Conservation (phyloP, 2,888 invertebrate species). For the Leptinotarsa peninsularis region DNA sequence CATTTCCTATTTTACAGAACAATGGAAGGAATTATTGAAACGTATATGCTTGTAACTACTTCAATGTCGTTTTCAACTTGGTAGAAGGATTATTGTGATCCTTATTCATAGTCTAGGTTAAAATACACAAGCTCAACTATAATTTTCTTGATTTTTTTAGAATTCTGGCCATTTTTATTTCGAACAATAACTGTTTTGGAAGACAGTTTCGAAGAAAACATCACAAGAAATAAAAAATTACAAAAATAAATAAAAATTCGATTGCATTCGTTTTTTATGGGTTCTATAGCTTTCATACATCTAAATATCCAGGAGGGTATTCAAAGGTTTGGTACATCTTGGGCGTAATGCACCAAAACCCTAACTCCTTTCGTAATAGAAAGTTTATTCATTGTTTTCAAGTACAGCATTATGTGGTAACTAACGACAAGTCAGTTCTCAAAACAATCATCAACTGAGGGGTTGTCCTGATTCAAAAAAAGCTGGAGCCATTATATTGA, state of each 20-base stretch:
- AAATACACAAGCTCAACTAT: neutral
- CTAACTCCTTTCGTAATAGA: neutral
- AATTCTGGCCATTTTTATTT: neutral
- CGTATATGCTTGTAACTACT: neutral
- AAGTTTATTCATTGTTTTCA: neutral
- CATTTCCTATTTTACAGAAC: neutral
- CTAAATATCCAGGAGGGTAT: neutral
- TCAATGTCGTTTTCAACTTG: neutral
- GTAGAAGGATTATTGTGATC: neutral
- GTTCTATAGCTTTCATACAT: neutral
- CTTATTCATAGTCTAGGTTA: too few species aligned
- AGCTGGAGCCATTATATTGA: too few species aligned
- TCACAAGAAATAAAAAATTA: slow-evolving; percentile 3
- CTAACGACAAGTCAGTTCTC: slow-evolving; percentile 1
- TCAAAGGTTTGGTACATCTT: neutral
- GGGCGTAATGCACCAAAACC: neutral
- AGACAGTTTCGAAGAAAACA: neutral
- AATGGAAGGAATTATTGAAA: neutral
- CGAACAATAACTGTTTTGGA: neutral
- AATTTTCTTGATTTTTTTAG: neutral
- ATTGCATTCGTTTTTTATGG: neutral
- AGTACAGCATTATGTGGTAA: neutral
- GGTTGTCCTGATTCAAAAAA: neutral
- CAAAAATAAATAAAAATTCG: slow-evolving; percentile 6
- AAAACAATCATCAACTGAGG: neutral